A percentile compares a stretch with the other conserved stretches of the same genome.
Conservation (phyloP, 2,113 vertebrate species). For the Myrmecophaga tridactyla region DNA sequence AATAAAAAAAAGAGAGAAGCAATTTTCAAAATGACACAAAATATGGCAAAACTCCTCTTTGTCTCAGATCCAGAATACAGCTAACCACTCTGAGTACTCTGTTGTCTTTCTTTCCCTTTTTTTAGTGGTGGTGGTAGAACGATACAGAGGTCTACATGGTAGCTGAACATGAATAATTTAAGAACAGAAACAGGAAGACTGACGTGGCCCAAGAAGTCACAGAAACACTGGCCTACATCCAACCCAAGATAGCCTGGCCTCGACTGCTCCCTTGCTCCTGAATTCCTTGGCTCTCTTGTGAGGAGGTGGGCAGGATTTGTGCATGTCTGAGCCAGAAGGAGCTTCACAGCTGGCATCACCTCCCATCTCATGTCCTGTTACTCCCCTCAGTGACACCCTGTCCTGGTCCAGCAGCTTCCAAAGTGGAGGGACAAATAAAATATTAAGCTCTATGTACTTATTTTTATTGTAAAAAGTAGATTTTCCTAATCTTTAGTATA, state of each 20-base stretch:
- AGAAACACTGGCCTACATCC: neutral
- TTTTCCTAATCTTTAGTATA: neutral
- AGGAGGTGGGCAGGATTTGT: neutral
- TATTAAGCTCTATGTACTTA: neutral
- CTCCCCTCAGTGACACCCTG: neutral
- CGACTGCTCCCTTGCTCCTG: neutral
- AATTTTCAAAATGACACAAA: constrained; percentile 29
- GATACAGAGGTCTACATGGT: neutral
- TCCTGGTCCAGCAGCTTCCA: neutral
- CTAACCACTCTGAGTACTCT: neutral
- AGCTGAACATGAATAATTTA: neutral
- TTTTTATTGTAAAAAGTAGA: neutral
- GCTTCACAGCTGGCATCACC: neutral
- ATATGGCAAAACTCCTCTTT: neutral
- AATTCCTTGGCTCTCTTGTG: neutral
- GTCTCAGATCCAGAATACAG: neutral
- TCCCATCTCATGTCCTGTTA: too few relatives aligned
- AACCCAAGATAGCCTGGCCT: too few relatives aligned
- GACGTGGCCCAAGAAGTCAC: neutral
- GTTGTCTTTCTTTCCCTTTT: neutral
- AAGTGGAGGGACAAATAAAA: neutral
- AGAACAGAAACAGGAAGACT: neutral
- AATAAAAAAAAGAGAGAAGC: too few relatives aligned
- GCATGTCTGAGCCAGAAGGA: neutral
- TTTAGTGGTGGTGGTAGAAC: neutral